phyloP scores from a whole-genome alignment of 2,888 invertebrate genomes.

The Bibio marci region DNA sequence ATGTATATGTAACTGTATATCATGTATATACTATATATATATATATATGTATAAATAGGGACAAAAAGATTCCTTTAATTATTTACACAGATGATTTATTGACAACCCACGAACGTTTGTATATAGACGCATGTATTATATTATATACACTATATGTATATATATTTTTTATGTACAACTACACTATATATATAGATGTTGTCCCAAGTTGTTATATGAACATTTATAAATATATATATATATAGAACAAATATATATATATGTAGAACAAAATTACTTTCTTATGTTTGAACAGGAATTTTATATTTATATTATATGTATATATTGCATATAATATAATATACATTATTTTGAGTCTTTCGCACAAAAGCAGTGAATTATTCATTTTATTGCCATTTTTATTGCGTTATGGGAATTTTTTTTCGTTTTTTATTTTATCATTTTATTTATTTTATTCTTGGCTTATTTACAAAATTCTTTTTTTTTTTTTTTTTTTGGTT shows the following conservation, averaged over 20 bases:
- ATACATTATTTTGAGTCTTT: too few relatives aligned
- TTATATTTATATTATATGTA: not conserved
- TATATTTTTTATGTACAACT: not conserved
- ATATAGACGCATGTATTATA: not conserved
- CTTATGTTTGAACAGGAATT: constrained; percentile 1
- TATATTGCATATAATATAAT: too few relatives aligned
- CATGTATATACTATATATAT: too few relatives aligned
- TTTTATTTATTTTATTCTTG: too few relatives aligned
- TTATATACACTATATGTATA: not conserved
- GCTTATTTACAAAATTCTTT: too few relatives aligned
- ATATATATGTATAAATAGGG: not conserved
- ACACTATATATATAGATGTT: too few relatives aligned
- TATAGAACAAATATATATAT: not conserved
- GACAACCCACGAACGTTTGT: not conserved
- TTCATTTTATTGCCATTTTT: constrained; percentile 3
- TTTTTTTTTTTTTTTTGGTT: too few relatives aligned
- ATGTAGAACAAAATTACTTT: not conserved
- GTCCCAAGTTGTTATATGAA: too few relatives aligned
- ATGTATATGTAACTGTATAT: too few relatives aligned
- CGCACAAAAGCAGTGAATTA: constrained; percentile 1
- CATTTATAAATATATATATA: not conserved
- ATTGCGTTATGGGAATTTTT: constrained; percentile 1
- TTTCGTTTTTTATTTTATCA: too few relatives aligned
- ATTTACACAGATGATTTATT: constrained; percentile 2
- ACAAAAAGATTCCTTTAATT: constrained; percentile 2